Evolutionary conservation across 2,113 vertebrate species (phyloP).

Genomic region (Sapayoa aenigma): DNA sequence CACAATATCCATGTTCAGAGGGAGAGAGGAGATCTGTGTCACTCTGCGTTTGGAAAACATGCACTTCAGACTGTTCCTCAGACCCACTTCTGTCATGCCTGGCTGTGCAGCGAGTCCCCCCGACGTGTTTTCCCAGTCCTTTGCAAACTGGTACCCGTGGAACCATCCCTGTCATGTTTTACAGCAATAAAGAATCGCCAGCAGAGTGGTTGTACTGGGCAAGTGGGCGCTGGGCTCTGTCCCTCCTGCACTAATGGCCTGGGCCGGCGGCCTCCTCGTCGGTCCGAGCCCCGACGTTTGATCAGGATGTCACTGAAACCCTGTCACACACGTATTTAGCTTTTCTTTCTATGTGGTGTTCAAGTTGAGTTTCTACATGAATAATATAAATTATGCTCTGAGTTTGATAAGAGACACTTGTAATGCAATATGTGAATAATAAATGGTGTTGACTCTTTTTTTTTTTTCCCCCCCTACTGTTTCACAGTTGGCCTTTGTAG

Average conservation of each 20-base stretch:
- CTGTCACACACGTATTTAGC: conserved; percentile 57
- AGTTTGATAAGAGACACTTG: conserved; percentile 64
- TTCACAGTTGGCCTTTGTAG: conserved; percentile 80
- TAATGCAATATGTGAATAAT: conserved; percentile 81
- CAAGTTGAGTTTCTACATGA: conserved; percentile 69
- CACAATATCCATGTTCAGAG: neutral
- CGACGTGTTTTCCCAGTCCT: neutral
- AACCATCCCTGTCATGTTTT: conserved; percentile 44
- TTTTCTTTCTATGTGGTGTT: conserved; percentile 54
- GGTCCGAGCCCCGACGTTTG: neutral
- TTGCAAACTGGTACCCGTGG: conserved; percentile 44
- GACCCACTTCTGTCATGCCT: neutral
- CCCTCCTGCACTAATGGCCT: conserved; percentile 51
- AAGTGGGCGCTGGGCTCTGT: conserved; percentile 10
- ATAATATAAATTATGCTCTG: conserved; percentile 73
- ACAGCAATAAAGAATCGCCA: conserved; percentile 73
- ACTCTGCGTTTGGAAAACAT: neutral
- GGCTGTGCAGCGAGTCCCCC: neutral
- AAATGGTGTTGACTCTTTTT: conserved; percentile 71
- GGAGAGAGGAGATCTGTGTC: neutral
- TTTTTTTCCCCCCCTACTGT: conserved; percentile 59
- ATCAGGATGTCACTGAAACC: conserved; percentile 56
- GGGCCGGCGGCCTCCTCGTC: neutral
- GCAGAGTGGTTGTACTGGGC: conserved; percentile 22
- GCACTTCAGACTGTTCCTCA: neutral